Base-by-base conservation (phyloP, 2,797 vertebrate genomes). In the Pitangus sulphuratus region DNA sequence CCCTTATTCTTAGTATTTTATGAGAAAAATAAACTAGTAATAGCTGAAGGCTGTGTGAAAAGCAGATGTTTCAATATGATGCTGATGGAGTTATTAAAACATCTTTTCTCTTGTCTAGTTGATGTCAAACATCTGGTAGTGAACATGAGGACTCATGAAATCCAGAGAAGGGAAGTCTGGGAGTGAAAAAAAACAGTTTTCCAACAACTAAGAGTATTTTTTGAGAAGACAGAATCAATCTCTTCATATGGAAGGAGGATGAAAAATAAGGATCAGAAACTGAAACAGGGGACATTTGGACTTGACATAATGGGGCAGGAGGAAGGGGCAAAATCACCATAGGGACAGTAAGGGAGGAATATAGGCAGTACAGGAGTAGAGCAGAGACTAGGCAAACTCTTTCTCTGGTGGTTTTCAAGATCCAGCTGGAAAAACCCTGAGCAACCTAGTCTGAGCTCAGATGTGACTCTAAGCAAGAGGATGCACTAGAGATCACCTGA, bases 291-390 rank as follows among this genome's bases (percentile, higher is more conserved):
- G 28, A 24, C 5, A 22, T 83, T 92, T 22, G 58, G 47, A 35
- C 21, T 44, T 54, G 16, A 42, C 14, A 3, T 9, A 33, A 15
- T 0, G 8, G 4, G 4, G 8, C 0, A 0, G 19, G 26, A 4
- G 12, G 7, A 39, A 33, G 54, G 37, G 6, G 1, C 4, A 1
- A 6, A 71, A 50, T 65, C 11, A 21, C 9, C 6, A 1, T 9
- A 5, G 31, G 7, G 48, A 30, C 28, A 57, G 37, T 33, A n/a
- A 51, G 40, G 30, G 48, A 47, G 0, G 12, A 12, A 7, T 8
- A 45, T 14, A 48, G 22, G 18, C 14, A 39, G 39, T 39, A 39
- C 39, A 39, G 71, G 17, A 21, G 17, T 45, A 53, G 50, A n/a
- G 42, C 35, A 60, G 31, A 44, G 31, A 6, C 5, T 69, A 42